A percentile compares a stretch with the other conserved stretches of the same genome.
These are phyloP conservation scores for Caenorhabditis sp. DNA, from an alignment of 2,888 invertebrate genomes.

Conservation along the genomic window DNA sequence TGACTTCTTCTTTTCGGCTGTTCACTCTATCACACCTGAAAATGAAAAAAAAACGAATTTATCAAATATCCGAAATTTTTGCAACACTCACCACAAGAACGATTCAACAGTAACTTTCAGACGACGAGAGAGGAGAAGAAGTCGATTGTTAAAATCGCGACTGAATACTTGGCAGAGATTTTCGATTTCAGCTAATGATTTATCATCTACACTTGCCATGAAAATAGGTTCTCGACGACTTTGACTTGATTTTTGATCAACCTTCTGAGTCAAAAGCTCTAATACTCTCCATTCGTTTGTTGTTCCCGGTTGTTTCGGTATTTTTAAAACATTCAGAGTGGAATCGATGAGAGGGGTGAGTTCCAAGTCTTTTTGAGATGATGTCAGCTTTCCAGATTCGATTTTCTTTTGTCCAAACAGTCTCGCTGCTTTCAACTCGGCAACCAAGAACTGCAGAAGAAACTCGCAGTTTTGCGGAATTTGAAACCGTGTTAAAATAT, in stretches of 20 bases:
- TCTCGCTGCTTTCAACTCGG: slow-evolving; percentile 42
- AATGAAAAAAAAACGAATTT: no score
- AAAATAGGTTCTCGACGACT: slow-evolving; percentile 22
- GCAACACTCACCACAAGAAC: slow-evolving; percentile 76
- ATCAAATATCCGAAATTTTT: not conserved
- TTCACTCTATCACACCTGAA: slow-evolving; percentile 53
- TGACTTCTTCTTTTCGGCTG: slow-evolving; percentile 46
- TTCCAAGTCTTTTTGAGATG: slow-evolving; percentile 26
- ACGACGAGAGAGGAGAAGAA: slow-evolving; percentile 82
- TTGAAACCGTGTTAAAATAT: slow-evolving; percentile 36
- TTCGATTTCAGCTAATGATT: slow-evolving; percentile 25
- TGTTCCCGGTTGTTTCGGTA: slow-evolving; percentile 15
- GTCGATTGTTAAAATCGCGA: slow-evolving; percentile 45
- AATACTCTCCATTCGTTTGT: slow-evolving; percentile 26
- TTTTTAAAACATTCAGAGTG: slow-evolving; percentile 16
- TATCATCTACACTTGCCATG: slow-evolving; percentile 28
- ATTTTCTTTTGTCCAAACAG: slow-evolving; percentile 15
- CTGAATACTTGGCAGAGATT: slow-evolving; percentile 29
- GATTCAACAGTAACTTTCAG: slow-evolving; percentile 95
- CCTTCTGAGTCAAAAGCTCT: slow-evolving; percentile 22
- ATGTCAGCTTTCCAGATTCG: slow-evolving; percentile 22
- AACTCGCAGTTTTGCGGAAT: slow-evolving; percentile 11
- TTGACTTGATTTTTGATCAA: slow-evolving; percentile 17
- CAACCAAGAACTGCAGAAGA: slow-evolving; percentile 34
- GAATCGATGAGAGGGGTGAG: slow-evolving; percentile 28